phyloP scores from a whole-genome alignment of 2,113 vertebrate genomes.

The Chlamydotis undulata region DNA sequence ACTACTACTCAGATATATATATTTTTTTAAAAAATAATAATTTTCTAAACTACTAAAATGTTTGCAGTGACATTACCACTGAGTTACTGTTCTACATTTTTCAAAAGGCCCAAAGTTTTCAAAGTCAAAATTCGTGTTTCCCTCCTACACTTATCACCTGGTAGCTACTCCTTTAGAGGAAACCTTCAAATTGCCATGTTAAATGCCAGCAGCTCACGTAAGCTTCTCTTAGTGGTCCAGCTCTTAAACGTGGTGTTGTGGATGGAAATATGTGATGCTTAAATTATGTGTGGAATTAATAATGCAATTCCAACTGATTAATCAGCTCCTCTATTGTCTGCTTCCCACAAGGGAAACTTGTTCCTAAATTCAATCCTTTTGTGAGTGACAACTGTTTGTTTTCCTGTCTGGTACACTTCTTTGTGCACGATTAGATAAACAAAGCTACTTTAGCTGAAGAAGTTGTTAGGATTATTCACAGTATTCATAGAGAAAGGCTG shows the following conservation, averaged over 20 bases:
- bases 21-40: rapidly evolving
- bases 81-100: neutral
- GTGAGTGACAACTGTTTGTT: neutral
- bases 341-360: neutral
- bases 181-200: neutral
- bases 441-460: neutral
- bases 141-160: rapidly evolving
- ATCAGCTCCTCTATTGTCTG: neutral
- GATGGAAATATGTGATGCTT: neutral
- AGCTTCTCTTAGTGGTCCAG: neutral
- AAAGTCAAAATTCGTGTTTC: neutral
- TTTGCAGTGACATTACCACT: neutral
- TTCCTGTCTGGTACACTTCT: neutral
- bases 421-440: neutral
- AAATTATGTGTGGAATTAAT: neutral
- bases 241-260: neutral
- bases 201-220: neutral
- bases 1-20: neutral
- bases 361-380: neutral
- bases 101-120: neutral
- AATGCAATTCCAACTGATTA: neutral
- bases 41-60: neutral
- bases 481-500: neutral
- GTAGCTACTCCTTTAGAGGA: neutral
- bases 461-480: neutral